These are phyloP conservation scores for Lontra canadensis DNA, from an alignment of 2,113 vertebrate species.

Conservation along the genomic window DNA sequence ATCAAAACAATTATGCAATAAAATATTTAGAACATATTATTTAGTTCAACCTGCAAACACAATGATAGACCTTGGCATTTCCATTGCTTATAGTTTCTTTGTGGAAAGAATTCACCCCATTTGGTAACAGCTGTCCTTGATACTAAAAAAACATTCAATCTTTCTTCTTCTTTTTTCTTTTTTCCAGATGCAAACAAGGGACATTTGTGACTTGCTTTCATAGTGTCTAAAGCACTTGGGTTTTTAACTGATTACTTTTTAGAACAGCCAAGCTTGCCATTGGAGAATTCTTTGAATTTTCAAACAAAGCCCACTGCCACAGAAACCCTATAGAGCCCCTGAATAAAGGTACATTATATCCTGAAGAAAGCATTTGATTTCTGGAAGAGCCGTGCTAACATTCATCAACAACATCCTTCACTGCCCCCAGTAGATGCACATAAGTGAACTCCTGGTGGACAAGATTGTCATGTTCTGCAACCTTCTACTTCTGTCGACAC, in stretches of 20 bases:
- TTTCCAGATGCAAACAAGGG: conserved; percentile 56
- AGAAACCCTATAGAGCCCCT: conserved; percentile 51
- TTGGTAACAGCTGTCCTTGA: conserved; percentile 72
- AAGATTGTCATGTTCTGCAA: not conserved
- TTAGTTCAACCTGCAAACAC: conserved; percentile 59
- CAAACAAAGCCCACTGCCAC: conserved; percentile 75
- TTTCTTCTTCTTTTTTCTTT: conserved; percentile 38
- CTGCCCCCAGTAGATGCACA: not conserved
- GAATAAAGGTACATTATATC: conserved; percentile 60
- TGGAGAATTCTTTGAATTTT: conserved; percentile 74
- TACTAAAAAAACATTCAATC: conserved; percentile 55
- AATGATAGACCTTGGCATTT: conserved; percentile 72
- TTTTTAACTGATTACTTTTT: conserved; percentile 74
- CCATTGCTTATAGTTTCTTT: conserved; percentile 61
- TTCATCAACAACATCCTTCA: conserved; percentile 49
- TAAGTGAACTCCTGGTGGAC: conserved; percentile 42
- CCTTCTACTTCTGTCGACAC: not conserved
- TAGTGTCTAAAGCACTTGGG: conserved; percentile 59
- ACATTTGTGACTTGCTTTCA: conserved; percentile 71
- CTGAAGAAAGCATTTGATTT: conserved; percentile 61
- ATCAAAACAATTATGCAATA: conserved; percentile 16
- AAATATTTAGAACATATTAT: conserved; percentile 56
- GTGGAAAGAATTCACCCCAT: conserved; percentile 49
- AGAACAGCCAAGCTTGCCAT: conserved; percentile 52
- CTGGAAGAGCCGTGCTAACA: conserved; percentile 28